Base-by-base conservation (phyloP, 1,140 invertebrate genomes). In the Drosophila sechellia region DNA sequence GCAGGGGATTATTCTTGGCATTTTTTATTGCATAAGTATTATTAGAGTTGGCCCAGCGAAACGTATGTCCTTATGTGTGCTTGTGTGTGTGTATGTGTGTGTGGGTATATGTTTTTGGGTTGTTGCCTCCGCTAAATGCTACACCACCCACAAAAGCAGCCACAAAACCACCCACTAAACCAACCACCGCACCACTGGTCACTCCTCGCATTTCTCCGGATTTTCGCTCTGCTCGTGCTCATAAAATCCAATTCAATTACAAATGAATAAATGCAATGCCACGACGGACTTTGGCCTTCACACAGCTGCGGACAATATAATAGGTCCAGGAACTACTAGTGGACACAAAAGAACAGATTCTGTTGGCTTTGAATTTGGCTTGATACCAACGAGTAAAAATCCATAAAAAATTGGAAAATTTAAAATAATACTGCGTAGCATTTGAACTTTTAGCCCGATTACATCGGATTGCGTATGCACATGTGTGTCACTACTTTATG, bases 1-100 rank as follows among this genome's bases (percentile, higher is more conserved):
- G 81, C 74, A 76, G 71, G 70, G 71, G 77, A 87, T 86, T 86
- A 87, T 79, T 72, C 79, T 72, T 77, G 79, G 66, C 60, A 68
- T 72, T 80, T 72, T 76, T 81, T 78, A 68, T 80, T 80, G 73
- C 81, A 73, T 76, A 80, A 69, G 40, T 77, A 77, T 74, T 79
- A 81, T 78, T 85, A 70, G 76, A 79, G 52, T 46, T 64, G 10
- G 3, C 15, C 12, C 11, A 1, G 2, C 5, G 12, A 22, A 40
- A 48, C 56, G 20, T 55, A 54, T 27, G 54, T 54, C 43, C 31
- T n/a, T 10, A 40, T 63, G 27, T 55, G 39, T 55, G 64, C 20
- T 6, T 37, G 35, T 37, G 35, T 37, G 35, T 37, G 35, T 13
- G 11, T 37, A 11, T 13, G 35, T 37, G 13, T 13, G 37, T 13